Base-by-base conservation (phyloP, 2,888 invertebrate species). In the Anagyrus pseudococci region DNA sequence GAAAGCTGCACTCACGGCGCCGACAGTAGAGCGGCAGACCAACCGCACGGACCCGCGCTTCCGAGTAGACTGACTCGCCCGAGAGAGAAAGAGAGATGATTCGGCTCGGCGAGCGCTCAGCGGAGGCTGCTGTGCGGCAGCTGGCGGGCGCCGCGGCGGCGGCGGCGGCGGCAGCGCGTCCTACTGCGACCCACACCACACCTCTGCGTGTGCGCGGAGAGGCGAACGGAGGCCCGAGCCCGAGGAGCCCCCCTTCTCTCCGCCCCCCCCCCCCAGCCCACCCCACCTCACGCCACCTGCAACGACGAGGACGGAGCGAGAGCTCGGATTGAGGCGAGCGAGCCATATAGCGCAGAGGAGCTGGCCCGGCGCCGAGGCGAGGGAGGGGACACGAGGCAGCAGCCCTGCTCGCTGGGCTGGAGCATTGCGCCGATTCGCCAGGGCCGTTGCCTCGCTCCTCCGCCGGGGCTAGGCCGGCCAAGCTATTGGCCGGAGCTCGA, bases 11-110 rank as follows among this genome's bases (percentile, higher is more conserved):
- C 10, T 15, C 10, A 29, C 6, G 10, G 4, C 29, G 4, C 29
- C 33, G 33, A 37, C 13, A 10, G 33, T 15, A 15, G 3, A 8
- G 2, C 4, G 33, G 15, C 2, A 4, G 4, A 2, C 13, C 33
- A 8, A 4, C 33, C 33, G 15, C 33, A 13, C 33, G 33, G 33
- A 37, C 33, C 54, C 66, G 59, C 62, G 66, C 17, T 55, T 53
- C 62, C 66, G 66, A 66, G 62, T 44, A 52, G 62, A 66, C 65
- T 65, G 65, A 58, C 23, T 3, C 4, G 20, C n/a, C 15, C 8
- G 20, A 7, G 8, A 4, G 15, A 6, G 1, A 23, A 46, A n/a
- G 8, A 13, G 23, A 43, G 33, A 15, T 15, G 13, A 8, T 10
- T 15, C 33, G 8, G 43, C 2, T n/a, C 17, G n/a, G 17, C 43